These are phyloP conservation scores for Eurosta solidaginis DNA, from an alignment of 1,140 invertebrate genomes.

Conservation along the genomic window DNA sequence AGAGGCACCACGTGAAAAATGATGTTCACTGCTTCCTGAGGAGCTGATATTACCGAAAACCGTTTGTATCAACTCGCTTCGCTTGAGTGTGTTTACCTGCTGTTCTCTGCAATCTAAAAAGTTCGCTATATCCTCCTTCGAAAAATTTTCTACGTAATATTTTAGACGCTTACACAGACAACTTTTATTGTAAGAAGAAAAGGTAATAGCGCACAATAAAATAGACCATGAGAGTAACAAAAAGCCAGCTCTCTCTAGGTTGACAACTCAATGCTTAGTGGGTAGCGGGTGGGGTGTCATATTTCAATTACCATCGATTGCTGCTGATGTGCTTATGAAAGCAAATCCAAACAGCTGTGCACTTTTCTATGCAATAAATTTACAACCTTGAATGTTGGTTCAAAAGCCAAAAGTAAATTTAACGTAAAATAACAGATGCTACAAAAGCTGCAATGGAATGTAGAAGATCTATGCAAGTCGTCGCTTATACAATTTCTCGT, in stretches of 20 bases:
- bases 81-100: too few relatives aligned
- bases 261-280: too few relatives aligned
- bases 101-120: too few relatives aligned
- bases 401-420: slow-evolving; percentile 22
- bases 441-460: neutral
- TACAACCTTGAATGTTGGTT: slow-evolving; percentile 5
- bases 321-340: neutral
- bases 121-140: too few relatives aligned
- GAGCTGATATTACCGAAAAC: too few relatives aligned
- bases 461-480: neutral
- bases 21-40: too few relatives aligned
- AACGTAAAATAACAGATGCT: slow-evolving; percentile 4
- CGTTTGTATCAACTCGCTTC: too few relatives aligned
- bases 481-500: neutral
- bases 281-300: too few relatives aligned
- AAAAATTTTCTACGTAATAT: too few relatives aligned
- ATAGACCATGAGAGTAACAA: neutral
- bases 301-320: too few relatives aligned
- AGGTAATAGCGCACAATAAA: neutral
- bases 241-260: too few relatives aligned
- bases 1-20: too few relatives aligned
- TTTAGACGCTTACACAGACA: neutral
- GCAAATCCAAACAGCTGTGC: slow-evolving; percentile 1
- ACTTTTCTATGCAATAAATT: slow-evolving; percentile 22
- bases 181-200: neutral